Conservation (phyloP, 2,113 vertebrate species). For the Helogale parvula region DNA sequence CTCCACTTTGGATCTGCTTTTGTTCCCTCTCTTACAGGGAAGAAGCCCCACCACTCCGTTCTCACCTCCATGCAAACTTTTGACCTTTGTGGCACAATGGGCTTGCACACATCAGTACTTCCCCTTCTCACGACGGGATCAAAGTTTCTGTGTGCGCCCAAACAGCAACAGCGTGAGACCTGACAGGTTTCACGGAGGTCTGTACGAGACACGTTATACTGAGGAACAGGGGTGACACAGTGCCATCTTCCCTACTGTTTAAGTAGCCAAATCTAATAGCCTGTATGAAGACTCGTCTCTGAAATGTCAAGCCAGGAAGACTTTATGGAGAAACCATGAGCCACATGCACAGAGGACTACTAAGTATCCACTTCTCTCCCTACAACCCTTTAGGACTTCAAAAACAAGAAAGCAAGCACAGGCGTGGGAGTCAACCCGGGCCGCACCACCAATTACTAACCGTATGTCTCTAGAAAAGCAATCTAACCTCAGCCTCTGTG, state of each 20-base stretch:
- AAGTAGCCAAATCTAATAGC: not conserved
- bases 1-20: not conserved
- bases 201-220: rapidly evolving
- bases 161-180: not conserved
- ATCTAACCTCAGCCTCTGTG: not conserved
- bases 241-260: not conserved
- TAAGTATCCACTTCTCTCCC: not conserved
- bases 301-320: not conserved
- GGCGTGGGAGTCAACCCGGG: not conserved
- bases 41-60: not conserved
- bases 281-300: not conserved
- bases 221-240: not conserved
- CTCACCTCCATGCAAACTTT: not conserved
- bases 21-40: not conserved
- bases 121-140: not conserved
- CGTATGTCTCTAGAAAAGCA: not conserved
- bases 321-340: not conserved
- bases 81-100: not conserved
- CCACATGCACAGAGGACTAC: not conserved
- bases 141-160: not conserved
- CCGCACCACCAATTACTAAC: not conserved
- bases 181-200: not conserved
- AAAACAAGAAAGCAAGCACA: not conserved
- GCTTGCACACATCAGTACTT: not conserved
- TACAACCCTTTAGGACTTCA: not conserved